These are phyloP conservation scores for Endomychus coccineus DNA, from an alignment of 2,888 invertebrate species.

Conservation along the genomic window DNA sequence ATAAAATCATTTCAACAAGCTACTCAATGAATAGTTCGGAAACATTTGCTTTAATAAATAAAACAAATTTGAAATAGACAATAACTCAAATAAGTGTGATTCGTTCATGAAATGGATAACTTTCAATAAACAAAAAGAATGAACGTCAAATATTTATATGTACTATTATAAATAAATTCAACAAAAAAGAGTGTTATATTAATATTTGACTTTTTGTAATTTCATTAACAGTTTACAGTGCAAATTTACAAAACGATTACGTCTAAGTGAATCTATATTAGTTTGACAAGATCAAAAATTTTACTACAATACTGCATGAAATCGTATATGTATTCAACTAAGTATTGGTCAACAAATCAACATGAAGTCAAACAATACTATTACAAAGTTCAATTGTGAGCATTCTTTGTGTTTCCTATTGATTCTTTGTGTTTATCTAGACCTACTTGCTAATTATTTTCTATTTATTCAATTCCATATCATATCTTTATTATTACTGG, in stretches of 20 bases:
- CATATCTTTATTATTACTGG: neutral
- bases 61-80: slow-evolving; percentile 6
- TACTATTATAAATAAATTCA: slow-evolving; percentile 20
- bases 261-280: slow-evolving; percentile 24
- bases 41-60: slow-evolving; percentile 1
- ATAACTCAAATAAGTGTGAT: slow-evolving; percentile 9
- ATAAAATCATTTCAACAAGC: slow-evolving; percentile 9
- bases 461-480: slow-evolving; percentile 2
- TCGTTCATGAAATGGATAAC: slow-evolving; percentile 25
- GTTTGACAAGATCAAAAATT: slow-evolving; percentile 15
- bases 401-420: slow-evolving; percentile 10
- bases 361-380: slow-evolving; percentile 13
- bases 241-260: slow-evolving; percentile 36
- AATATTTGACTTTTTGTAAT: slow-evolving; percentile 30
- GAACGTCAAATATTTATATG: slow-evolving; percentile 37
- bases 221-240: slow-evolving; percentile 29
- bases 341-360: slow-evolving; percentile 16
- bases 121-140: slow-evolving; percentile 29
- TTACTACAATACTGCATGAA: slow-evolving; percentile 13
- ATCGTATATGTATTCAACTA: slow-evolving; percentile 14
- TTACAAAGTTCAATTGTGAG: slow-evolving; percentile 13
- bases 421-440: slow-evolving; percentile 13
- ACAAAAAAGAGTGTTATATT: slow-evolving; percentile 17
- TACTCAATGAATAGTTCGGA: neutral
- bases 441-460: slow-evolving; percentile 12